Evolutionary conservation across 2,797 vertebrate species (phyloP).

Genomic region (Lophotriccus pileatus): DNA sequence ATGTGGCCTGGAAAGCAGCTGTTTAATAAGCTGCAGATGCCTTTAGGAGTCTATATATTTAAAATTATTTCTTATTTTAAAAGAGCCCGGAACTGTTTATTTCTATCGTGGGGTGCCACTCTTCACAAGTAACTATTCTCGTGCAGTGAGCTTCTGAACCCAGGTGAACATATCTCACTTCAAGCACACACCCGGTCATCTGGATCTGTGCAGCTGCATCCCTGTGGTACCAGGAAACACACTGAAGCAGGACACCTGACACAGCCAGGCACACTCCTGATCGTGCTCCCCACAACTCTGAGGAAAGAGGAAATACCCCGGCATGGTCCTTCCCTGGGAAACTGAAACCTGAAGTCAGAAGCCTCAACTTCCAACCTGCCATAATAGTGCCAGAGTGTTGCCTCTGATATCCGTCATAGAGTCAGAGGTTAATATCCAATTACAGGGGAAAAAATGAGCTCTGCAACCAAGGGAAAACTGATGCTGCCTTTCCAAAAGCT

Average conservation of each 20-base stretch:
- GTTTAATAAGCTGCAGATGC: background rate
- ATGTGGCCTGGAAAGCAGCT: background rate
- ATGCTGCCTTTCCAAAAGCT: background rate
- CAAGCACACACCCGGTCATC: background rate
- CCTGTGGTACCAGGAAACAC: background rate
- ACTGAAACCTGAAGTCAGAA: slow-evolving; percentile 47
- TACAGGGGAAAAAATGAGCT: slow-evolving; percentile 2
- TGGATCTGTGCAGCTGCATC: background rate
- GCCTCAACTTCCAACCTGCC: background rate
- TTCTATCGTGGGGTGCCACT: background rate
- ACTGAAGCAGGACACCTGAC: background rate
- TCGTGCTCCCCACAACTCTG: background rate
- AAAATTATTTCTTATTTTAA: background rate
- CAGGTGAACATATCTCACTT: background rate
- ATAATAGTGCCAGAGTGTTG: background rate
- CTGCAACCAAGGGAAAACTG: background rate
- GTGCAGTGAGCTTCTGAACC: background rate
- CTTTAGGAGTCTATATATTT: background rate
- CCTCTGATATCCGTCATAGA: background rate
- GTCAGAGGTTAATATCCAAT: slow-evolving; percentile 22
- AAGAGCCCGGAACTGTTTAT: background rate
- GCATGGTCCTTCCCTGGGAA: background rate
- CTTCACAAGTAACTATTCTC: background rate
- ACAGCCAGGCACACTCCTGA: background rate
- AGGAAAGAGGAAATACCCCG: slow-evolving; percentile 25